phyloP scores from a whole-genome alignment of 2,797 vertebrate species.

The Amazona ochrocephala region DNA sequence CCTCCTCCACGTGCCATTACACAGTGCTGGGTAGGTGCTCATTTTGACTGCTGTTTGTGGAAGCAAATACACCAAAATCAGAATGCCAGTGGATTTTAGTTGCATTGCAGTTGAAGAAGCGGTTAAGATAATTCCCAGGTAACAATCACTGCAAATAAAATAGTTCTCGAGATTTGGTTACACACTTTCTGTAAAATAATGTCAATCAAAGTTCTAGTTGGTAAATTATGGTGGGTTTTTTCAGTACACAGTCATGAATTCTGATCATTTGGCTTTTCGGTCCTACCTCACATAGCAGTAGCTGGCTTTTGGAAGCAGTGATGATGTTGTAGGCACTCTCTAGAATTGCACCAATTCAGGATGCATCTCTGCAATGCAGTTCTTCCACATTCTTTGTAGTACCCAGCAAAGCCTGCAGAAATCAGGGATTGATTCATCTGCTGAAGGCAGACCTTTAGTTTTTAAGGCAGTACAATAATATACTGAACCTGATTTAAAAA shows the following conservation, averaged over 20 bases:
- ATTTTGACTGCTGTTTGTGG: not conserved
- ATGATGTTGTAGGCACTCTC: not conserved
- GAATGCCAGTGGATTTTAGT: not conserved
- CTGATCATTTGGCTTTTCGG: not conserved
- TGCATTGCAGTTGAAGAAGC: not conserved
- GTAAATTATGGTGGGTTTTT: not conserved
- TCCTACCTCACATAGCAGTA: not conserved
- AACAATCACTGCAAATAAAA: not conserved
- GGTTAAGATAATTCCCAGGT: not conserved
- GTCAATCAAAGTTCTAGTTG: not conserved
- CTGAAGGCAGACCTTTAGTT: not conserved
- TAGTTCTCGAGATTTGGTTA: not conserved
- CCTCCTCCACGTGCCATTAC: accelerated
- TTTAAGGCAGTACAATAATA: not conserved
- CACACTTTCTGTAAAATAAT: not conserved
- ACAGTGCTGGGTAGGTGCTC: accelerated
- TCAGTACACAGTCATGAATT: not conserved
- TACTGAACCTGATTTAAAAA: not conserved
- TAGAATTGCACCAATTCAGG: not conserved
- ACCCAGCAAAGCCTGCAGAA: not conserved
- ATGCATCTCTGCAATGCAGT: not conserved
- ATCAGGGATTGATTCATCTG: accelerated
- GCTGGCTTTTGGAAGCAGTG: not conserved
- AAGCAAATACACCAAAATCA: not conserved
- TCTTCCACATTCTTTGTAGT: not conserved